Percentiles rank a stretch among this genome's conserved stretches.
Conservation (phyloP, 2,888 invertebrate species). For the Lasioglossum figueresi region DNA sequence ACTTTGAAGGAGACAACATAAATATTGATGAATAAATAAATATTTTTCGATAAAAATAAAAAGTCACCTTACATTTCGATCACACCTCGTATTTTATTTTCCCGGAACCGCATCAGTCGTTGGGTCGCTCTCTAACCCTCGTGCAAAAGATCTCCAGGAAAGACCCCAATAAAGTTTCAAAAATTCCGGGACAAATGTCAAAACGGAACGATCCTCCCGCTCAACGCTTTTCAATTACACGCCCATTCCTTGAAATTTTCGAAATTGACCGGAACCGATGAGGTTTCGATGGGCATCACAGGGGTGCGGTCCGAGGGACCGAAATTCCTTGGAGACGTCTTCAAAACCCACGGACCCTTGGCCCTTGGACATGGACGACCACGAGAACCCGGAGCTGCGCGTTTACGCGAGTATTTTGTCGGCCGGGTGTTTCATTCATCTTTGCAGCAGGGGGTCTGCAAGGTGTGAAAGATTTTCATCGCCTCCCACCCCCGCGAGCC, state of each 20-base stretch:
- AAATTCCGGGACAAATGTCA: constrained; percentile 23
- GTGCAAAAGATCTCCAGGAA: constrained; percentile 7
- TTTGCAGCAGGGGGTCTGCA: constrained; percentile 62
- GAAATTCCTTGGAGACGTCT: constrained; percentile 61
- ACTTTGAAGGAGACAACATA: no score
- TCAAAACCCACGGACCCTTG: neutral
- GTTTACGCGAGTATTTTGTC: constrained; percentile 27
- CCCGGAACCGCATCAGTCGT: no score
- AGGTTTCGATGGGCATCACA: constrained; percentile 53
- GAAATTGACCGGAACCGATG: constrained; percentile 59
- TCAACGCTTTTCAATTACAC: constrained; percentile 60
- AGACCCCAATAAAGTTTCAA: constrained; percentile 41
- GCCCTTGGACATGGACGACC: no score
- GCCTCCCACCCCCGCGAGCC: neutral
- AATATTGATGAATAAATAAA: no score
- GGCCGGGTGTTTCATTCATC: constrained; percentile 67
- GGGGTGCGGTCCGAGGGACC: constrained; percentile 27
- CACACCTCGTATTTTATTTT: neutral
- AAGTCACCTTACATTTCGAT: no score
- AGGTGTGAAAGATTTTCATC: constrained; percentile 52
- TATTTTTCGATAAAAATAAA: no score
- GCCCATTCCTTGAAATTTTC: constrained; percentile 58
- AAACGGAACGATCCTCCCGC: constrained; percentile 21
- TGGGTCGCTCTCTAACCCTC: no score
- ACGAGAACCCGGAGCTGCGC: neutral